Conservation (phyloP, 2,888 invertebrate species). For the Pelosia muscerda region DNA sequence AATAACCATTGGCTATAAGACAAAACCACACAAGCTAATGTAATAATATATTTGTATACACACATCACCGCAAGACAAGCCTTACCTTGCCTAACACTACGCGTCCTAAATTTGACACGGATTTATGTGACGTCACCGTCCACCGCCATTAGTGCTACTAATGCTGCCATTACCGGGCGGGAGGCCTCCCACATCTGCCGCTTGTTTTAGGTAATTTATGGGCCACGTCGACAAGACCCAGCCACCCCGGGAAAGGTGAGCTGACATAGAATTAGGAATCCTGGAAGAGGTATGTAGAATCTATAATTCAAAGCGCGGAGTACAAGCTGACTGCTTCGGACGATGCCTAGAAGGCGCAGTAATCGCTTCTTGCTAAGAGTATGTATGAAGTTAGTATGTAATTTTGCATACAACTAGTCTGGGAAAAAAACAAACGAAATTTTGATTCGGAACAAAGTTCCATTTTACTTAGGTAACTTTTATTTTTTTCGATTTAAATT, state of each 20-base stretch:
- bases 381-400: too few relatives aligned
- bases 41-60: conserved; percentile 17
- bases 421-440: neutral
- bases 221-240: conserved; percentile 72
- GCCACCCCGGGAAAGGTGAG: conserved; percentile 71
- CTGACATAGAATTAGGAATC: conserved; percentile 25
- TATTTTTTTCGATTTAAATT: too few relatives aligned
- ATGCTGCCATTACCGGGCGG: conserved; percentile 83
- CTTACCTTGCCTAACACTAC: conserved; percentile 49
- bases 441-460: neutral
- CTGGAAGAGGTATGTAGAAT: conserved; percentile 51
- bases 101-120: conserved; percentile 81
- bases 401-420: neutral
- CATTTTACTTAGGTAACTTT: too few relatives aligned
- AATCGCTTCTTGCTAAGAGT: too few relatives aligned
- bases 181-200: conserved; percentile 78
- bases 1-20: neutral
- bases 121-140: conserved; percentile 85
- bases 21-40: neutral
- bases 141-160: conserved; percentile 84
- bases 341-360: neutral
- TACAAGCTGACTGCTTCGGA: neutral
- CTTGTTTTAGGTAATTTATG: conserved; percentile 87
- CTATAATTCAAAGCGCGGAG: neutral
- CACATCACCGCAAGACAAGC: conserved; percentile 30